A percentile compares a stretch with the other conserved stretches of the same genome.
These are phyloP conservation scores for Miltochrista miniata DNA, from an alignment of 2,888 invertebrate species.

Conservation along the genomic window DNA sequence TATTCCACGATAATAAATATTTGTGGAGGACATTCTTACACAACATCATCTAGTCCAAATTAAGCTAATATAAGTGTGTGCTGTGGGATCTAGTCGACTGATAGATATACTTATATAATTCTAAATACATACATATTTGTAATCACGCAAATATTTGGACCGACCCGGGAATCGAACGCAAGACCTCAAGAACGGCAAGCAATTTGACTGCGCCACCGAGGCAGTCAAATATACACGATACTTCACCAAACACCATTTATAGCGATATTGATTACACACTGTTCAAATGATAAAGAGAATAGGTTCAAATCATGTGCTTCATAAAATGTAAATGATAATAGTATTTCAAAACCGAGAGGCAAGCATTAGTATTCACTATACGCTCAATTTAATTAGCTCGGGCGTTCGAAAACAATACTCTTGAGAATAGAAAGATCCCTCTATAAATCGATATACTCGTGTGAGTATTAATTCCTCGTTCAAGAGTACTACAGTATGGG, in stretches of 20 bases:
- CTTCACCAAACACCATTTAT: neutral
- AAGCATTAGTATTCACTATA: slow-evolving; percentile 1
- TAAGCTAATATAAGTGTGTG: too few relatives aligned
- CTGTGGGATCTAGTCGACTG: too few relatives aligned
- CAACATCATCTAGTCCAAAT: too few relatives aligned
- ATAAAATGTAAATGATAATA: neutral
- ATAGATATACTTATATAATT: too few relatives aligned
- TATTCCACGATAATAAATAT: too few relatives aligned
- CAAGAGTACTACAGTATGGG: neutral
- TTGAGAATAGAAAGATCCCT: slow-evolving; percentile 1
- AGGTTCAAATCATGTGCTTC: neutral
- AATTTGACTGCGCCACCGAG: too few relatives aligned
- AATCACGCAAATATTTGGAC: too few relatives aligned
- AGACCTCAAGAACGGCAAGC: too few relatives aligned
- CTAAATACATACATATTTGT: too few relatives aligned
- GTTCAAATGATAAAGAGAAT: neutral
- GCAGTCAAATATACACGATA: neutral
- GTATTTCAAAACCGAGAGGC: neutral
- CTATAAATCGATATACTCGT: slow-evolving; percentile 2
- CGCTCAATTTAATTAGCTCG: slow-evolving; percentile 4
- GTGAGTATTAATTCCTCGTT: slow-evolving; percentile 6
- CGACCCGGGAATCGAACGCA: too few relatives aligned
- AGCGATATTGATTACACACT: neutral
- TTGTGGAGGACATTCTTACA: too few relatives aligned
- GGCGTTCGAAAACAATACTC: slow-evolving; percentile 12